Conservation (phyloP, 2,888 invertebrate species). For the Chirona hameri region DNA sequence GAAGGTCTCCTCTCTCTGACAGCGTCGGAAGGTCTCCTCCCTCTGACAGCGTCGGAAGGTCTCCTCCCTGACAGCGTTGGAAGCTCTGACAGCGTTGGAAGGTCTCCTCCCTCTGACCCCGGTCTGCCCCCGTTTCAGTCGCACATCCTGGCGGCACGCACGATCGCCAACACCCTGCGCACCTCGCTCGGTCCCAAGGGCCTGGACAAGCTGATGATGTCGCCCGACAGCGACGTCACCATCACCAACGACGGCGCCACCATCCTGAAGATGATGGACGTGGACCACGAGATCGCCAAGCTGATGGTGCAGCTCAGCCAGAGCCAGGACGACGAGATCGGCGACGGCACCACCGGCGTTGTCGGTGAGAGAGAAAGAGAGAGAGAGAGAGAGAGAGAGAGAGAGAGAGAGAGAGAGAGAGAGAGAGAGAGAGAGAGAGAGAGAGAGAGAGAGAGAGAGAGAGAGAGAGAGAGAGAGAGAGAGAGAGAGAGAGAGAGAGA, state of each 20-base stretch:
- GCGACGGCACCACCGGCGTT: slow-evolving; percentile 98
- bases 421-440: too few relatives aligned
- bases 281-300: slow-evolving; percentile 97
- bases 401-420: too few relatives aligned
- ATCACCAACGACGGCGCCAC: slow-evolving; percentile 99
- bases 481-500: too few relatives aligned
- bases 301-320: slow-evolving; percentile 96
- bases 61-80: too few relatives aligned
- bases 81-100: too few relatives aligned
- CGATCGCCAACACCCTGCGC: slow-evolving; percentile 81
- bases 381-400: too few relatives aligned
- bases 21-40: too few relatives aligned
- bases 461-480: too few relatives aligned
- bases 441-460: too few relatives aligned
- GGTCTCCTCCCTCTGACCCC: not conserved
- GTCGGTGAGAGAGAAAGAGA: too few relatives aligned
- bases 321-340: slow-evolving; percentile 99
- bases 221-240: slow-evolving; percentile 93
- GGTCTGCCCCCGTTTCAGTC: slow-evolving; percentile 63
- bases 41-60: too few relatives aligned
- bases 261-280: slow-evolving; percentile 97
- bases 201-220: slow-evolving; percentile 96
- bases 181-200: slow-evolving; percentile 97
- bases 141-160: slow-evolving; percentile 94
- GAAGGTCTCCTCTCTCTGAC: too few relatives aligned